phyloP scores from a whole-genome alignment of 2,888 invertebrate species.

The Protophormia terraenovae region DNA sequence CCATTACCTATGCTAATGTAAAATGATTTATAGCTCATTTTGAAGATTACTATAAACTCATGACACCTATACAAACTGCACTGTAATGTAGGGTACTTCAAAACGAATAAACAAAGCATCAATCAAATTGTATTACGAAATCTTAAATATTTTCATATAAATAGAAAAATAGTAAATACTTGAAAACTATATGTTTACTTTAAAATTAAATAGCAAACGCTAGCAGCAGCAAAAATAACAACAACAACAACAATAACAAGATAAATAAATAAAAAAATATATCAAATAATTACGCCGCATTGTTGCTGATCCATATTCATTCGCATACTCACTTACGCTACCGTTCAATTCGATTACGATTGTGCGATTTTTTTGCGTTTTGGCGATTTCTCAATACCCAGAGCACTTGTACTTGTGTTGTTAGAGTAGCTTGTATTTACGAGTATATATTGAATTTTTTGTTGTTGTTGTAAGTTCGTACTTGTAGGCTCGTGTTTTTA shows the following conservation, averaged over 20 bases:
- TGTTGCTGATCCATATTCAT: conserved; percentile 15
- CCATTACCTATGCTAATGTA: no score
- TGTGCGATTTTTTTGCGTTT: neutral
- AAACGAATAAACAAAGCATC: neutral
- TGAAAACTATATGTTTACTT: conserved; percentile 9
- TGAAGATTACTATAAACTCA: neutral
- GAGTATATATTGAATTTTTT: neutral
- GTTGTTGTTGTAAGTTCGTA: neutral
- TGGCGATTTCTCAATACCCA: conserved; percentile 7
- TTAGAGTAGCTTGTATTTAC: neutral
- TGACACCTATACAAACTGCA: neutral
- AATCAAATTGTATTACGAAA: conserved; percentile 18
- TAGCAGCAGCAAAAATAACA: neutral
- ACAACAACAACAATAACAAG: neutral
- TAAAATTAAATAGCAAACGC: neutral
- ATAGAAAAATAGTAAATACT: neutral
- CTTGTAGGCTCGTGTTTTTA: neutral
- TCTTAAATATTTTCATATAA: neutral
- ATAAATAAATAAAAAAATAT: conserved; percentile 15
- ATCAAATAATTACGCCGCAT: conserved; percentile 15
- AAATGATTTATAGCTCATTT: neutral
- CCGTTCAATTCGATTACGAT: neutral
- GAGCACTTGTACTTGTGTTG: conserved; percentile 9
- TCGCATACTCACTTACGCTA: neutral
- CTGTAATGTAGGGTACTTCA: neutral